Evolutionary conservation across 2,888 invertebrate species (phyloP).

Genomic region (Catonia carolina): DNA sequence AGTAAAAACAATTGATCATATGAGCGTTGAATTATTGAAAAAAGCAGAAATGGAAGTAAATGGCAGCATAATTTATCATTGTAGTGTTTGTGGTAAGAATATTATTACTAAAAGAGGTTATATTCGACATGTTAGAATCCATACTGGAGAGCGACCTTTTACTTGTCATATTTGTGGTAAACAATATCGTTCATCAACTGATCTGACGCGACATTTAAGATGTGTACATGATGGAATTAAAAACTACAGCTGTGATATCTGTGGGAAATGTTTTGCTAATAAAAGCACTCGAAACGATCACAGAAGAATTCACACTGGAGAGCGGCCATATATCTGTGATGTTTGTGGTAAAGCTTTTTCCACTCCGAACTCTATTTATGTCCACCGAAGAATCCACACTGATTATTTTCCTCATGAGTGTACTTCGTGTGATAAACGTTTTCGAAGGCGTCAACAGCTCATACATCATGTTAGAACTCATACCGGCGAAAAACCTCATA

Average conservation of each 20-base stretch:
- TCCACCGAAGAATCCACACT: slow-evolving; percentile 46
- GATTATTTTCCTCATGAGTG: slow-evolving; percentile 52
- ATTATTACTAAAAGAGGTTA: slow-evolving; percentile 20
- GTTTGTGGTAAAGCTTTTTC: slow-evolving; percentile 40
- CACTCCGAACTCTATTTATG: slow-evolving; percentile 37
- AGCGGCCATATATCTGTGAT: slow-evolving; percentile 44
- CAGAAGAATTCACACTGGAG: slow-evolving; percentile 44
- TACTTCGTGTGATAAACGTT: slow-evolving; percentile 51
- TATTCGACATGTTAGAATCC: slow-evolving; percentile 45
- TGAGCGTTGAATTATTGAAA: slow-evolving; percentile 8
- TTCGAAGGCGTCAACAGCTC: slow-evolving; percentile 44
- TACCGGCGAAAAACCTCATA: slow-evolving; percentile 42
- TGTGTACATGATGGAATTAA: slow-evolving; percentile 44
- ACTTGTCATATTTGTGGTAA: slow-evolving; percentile 37
- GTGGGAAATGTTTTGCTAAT: slow-evolving; percentile 46
- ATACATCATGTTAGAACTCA: slow-evolving; percentile 47
- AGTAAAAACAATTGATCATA: slow-evolving; percentile 1
- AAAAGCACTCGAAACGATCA: slow-evolving; percentile 46
- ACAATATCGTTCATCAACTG: slow-evolving; percentile 18
- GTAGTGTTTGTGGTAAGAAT: slow-evolving; percentile 17
- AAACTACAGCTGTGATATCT: slow-evolving; percentile 47
- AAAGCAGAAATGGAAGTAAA: slow-evolving; percentile 12
- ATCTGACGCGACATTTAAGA: slow-evolving; percentile 16
- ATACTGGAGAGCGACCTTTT: slow-evolving; percentile 41
- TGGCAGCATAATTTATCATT: slow-evolving; percentile 20